A percentile compares a stretch with the other conserved stretches of the same genome.
phyloP scores from a whole-genome alignment of 2,113 vertebrate species.

The Todiramphus saurophagus region DNA sequence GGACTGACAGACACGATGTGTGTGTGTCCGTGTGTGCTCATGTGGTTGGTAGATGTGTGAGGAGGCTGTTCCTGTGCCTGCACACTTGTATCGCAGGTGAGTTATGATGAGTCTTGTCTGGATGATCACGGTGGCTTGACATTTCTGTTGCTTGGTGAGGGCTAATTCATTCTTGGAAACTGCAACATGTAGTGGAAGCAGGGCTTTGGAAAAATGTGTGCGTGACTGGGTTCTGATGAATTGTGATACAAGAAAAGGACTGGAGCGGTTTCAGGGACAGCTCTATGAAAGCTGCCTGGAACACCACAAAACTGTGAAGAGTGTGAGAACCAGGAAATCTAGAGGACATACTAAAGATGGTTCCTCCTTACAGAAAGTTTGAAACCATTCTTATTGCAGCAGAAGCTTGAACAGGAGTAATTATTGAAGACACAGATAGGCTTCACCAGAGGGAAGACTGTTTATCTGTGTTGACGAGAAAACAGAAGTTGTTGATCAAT shows the following conservation, averaged over 20 bases:
- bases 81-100: neutral
- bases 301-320: neutral
- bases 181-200: neutral
- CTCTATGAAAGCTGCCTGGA: neutral
- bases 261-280: neutral
- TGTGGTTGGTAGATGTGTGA: neutral
- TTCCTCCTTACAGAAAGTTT: neutral
- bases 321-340: neutral
- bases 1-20: accelerated
- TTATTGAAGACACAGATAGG: neutral
- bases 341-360: neutral
- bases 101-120: neutral
- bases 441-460: neutral
- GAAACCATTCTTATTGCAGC: neutral
- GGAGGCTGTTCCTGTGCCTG: neutral
- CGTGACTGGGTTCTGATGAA: neutral
- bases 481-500: neutral
- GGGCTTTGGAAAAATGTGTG: neutral
- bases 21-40: accelerated
- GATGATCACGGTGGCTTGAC: neutral
- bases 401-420: neutral
- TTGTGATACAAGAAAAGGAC: neutral
- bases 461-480: neutral
- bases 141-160: neutral
- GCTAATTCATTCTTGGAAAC: neutral